Conservation (phyloP, 2,797 vertebrate species). For the Propithecus deckenii region DNA sequence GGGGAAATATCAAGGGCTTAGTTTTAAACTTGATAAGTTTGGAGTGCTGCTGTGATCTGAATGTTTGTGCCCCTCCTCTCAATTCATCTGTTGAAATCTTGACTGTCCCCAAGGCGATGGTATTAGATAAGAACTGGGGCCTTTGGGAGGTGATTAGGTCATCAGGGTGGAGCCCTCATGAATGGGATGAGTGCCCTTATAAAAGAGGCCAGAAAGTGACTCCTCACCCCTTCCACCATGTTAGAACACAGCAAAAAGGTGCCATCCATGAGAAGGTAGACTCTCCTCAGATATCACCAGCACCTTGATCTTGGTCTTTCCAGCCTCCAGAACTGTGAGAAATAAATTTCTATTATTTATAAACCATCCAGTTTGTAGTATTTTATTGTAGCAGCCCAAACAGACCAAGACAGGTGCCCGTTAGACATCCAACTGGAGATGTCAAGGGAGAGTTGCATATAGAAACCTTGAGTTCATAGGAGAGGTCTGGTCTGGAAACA, state of each 20-base stretch:
- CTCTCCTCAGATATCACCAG: not conserved
- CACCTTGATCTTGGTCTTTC: not conserved
- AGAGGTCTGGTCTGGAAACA: not conserved
- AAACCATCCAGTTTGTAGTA: not conserved
- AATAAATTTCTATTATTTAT: not conserved
- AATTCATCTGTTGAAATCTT: not conserved
- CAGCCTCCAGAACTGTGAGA: not conserved
- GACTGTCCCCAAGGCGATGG: not conserved
- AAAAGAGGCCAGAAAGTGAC: not conserved
- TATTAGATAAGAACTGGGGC: not conserved
- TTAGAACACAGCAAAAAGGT: not conserved
- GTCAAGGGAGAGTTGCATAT: not conserved
- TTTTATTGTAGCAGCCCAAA: not conserved
- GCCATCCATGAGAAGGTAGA: not conserved
- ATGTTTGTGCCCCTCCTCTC: not conserved
- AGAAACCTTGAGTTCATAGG: not conserved
- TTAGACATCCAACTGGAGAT: not conserved
- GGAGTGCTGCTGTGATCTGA: not conserved
- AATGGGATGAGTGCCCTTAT: not conserved
- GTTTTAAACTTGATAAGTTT: conserved; percentile 8
- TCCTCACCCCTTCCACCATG: not conserved
- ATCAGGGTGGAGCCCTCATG: not conserved
- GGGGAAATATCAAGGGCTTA: not conserved
- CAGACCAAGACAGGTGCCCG: not conserved
- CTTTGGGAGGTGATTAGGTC: not conserved